Conservation (phyloP, 2,113 vertebrate species). For the Centropus bengalensis region DNA sequence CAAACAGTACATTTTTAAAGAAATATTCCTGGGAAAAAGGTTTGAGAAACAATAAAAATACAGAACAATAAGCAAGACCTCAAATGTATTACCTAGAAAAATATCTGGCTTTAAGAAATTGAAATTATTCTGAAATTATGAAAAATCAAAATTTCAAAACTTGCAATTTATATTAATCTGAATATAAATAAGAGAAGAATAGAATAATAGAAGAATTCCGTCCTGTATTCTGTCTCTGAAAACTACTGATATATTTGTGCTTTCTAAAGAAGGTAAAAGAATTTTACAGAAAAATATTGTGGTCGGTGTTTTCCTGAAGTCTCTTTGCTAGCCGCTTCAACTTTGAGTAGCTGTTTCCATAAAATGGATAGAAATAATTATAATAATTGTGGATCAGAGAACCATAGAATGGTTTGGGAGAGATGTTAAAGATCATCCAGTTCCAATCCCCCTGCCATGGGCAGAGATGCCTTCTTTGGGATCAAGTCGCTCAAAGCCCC, state of each 20-base stretch:
- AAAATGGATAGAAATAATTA: neutral
- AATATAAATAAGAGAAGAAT: too few relatives aligned
- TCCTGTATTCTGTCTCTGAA: neutral
- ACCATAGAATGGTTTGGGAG: too few relatives aligned
- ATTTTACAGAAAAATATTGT: neutral
- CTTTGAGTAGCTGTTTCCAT: neutral
- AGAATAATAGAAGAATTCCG: too few relatives aligned
- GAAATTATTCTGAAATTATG: slow-evolving; percentile 1
- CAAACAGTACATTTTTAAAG: slow-evolving; percentile 18
- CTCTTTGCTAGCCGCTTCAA: neutral
- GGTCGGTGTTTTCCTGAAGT: slow-evolving; percentile 17
- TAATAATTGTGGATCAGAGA: neutral
- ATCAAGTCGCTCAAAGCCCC: too few relatives aligned
- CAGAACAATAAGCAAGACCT: neutral
- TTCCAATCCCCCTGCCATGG: too few relatives aligned
- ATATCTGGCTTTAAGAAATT: neutral
- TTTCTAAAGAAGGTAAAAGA: slow-evolving; percentile 26
- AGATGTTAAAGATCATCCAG: too few relatives aligned
- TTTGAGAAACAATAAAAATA: neutral
- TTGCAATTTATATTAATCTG: neutral
- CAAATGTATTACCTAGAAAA: neutral
- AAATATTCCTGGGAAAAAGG: neutral
- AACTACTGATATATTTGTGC: neutral
- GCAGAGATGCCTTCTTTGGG: too few relatives aligned
- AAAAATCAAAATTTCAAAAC: neutral